Base-by-base conservation (phyloP, 92 coral and sea anemone species). In the Montipora capitata region DNA sequence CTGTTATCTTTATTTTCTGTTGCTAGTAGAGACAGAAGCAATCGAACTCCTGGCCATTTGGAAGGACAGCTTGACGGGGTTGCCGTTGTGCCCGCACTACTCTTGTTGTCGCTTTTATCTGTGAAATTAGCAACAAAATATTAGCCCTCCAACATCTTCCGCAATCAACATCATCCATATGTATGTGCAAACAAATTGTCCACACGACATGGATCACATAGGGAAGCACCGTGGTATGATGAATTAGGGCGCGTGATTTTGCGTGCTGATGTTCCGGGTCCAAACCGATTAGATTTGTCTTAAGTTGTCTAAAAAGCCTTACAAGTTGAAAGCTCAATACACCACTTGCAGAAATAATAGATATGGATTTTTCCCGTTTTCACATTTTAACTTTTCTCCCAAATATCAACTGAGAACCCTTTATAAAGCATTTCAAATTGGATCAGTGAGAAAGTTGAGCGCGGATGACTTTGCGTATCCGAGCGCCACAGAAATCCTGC, bases 1-100 rank as follows among this genome's bases (percentile, higher is more conserved):
- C 96, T 95, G 92, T 98, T 98, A 87, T 98, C 99, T 74, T 92
- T 94, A 85, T 95, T 88, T 79, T 98, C 99, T 5, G 99, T 88
- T 17, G 94, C 96, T 42, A 98, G 90, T 7, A 98, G 85, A 3
- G 99, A 96, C 49, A 96, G 96, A 10, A 98, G 90, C 48, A 98
- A 91, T 9, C 98, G 98, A 10, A 96, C 99, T 2, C 99, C 99
- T 2, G 99, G 99, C 99, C 99, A 98, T 67, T 93, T 94, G 59
- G 94, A 81, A 0, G 99, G 96, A 13, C 96, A 56, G 66, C 95
- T 94, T 11, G 95, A 87, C 13, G 98, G 99, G 40, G 63, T 83
- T 40, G 71, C 38, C 59, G 77, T 27, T 14, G 71, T 42, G 13
- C 43, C 44, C 35, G 35, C 35, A 42, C 75, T 39, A 52, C 7